Base-by-base conservation (phyloP, 2,113 vertebrate species). In the Misgurnus mizolepis region DNA sequence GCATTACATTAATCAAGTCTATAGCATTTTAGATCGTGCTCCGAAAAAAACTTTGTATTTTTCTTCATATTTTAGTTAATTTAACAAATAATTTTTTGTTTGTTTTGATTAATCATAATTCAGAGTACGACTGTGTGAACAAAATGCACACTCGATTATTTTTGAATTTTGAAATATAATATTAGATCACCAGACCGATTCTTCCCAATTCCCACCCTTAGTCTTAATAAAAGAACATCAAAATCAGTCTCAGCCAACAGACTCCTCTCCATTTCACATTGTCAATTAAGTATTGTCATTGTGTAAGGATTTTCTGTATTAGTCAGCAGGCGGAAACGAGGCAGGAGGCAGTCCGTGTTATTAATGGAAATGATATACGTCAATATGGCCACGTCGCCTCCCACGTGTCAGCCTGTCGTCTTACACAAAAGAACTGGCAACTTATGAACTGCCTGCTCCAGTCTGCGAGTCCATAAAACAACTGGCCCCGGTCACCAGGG, bases 311-410 rank as follows among this genome's bases (percentile, higher is more conserved):
- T 34, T 41, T 79, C 75, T 22, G 65, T 84, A 72, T 80, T 83
- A 95, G 97, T 94, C 94, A 96, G 95, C 90, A 88, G 88, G 84
- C 88, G 80, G 92, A 89, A 95, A 95, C 93, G 90, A 95, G 93
- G 91, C 92, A 43, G 55, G 64, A 91, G 93, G 92, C 93, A 92
- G 89, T 85, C 89, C 89, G 91, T 93, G 96, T 96, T 96, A 96
- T 97, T 96, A 97, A 96, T 94, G 95, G 94, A 96, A 96, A 96
- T 98, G 95, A 97, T 94, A 97, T 94, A 91, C 92, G 91, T 92
- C 95, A 98, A 97, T 96, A 97, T 94, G 95, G 94, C 95, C 89
- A 88, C 92, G 94, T 95, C 93, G 94, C 95, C 93, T 95, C 93
- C 93, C 93, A 94, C 91, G 90, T 95, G 96, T 97, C 96, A 96